phyloP scores from a whole-genome alignment of 2,113 vertebrate genomes.

The Naja naja region DNA sequence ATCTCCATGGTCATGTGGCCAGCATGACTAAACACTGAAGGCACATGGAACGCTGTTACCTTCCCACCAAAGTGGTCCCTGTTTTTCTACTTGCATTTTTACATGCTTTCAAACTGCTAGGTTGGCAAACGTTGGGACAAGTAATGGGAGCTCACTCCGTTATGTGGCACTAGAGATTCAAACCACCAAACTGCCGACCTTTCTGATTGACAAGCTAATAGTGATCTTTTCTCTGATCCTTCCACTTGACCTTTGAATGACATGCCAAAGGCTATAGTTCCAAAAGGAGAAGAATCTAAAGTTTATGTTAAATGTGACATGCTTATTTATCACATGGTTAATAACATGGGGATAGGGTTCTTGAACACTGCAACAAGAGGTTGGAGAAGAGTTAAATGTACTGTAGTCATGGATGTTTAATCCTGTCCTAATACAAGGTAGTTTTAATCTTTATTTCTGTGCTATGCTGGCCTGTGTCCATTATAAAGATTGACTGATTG shows the following conservation, averaged over 20 bases:
- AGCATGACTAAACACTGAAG: too few relatives aligned
- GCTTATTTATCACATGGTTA: background rate
- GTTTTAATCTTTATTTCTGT: background rate
- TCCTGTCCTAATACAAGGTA: background rate
- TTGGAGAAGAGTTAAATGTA: background rate
- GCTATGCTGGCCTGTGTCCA: background rate
- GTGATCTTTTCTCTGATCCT: background rate
- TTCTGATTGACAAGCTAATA: background rate
- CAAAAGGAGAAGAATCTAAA: background rate
- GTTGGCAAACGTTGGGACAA: too few relatives aligned
- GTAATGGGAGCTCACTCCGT: too few relatives aligned
- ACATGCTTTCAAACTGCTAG: too few relatives aligned
- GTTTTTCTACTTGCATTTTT: too few relatives aligned
- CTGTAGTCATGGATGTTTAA: background rate
- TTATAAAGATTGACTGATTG: background rate
- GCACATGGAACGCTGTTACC: too few relatives aligned
- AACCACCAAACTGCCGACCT: too few relatives aligned
- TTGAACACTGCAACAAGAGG: background rate
- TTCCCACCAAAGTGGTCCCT: too few relatives aligned
- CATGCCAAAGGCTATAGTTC: background rate
- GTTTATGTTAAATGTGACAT: background rate
- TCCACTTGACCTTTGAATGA: background rate
- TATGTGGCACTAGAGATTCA: too few relatives aligned
- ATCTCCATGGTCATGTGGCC: too few relatives aligned
- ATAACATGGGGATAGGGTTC: background rate